These are phyloP conservation scores for Ceratoteleas bidentatus DNA, from an alignment of 1,140 invertebrate genomes.

Conservation along the genomic window DNA sequence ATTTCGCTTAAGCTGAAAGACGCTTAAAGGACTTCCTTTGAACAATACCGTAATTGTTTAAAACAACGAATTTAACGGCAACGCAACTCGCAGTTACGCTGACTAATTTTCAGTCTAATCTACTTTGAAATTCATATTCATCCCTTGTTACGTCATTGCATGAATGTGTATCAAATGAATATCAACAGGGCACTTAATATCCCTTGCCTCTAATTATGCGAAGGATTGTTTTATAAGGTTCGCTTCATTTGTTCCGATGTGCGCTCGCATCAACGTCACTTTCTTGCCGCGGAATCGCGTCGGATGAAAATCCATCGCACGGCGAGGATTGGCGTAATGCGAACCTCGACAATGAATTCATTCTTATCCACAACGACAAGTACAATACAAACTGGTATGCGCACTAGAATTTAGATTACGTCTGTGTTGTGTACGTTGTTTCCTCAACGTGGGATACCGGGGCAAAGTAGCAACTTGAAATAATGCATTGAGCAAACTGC, in stretches of 20 bases:
- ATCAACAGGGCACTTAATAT: conserved; percentile 18
- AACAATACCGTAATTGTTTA: conserved; percentile 14
- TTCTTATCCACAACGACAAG: conserved; percentile 53
- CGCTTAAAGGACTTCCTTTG: background rate
- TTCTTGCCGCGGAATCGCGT: conserved; percentile 11
- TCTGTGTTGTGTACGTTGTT: conserved; percentile 53
- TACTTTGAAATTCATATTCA: conserved; percentile 27
- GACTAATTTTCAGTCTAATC: conserved; percentile 22
- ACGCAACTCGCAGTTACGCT: background rate
- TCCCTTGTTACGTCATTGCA: background rate
- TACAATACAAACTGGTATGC: conserved; percentile 52
- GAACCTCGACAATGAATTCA: conserved; percentile 51
- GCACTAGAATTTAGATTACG: conserved; percentile 63
- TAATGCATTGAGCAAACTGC: conserved; percentile 66
- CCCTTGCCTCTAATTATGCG: conserved; percentile 18
- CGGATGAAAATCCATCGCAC: conserved; percentile 39
- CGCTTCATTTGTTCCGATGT: conserved; percentile 33
- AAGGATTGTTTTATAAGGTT: conserved; percentile 41
- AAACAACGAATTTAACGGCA: conserved; percentile 7
- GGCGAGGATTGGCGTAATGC: conserved; percentile 38
- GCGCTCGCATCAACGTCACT: conserved; percentile 12
- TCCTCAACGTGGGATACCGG: conserved; percentile 55
- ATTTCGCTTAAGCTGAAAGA: too few relatives aligned
- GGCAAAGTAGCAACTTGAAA: conserved; percentile 65
- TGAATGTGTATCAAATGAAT: conserved; percentile 14